Percentiles rank a stretch among this genome's conserved stretches.
Conservation (phyloP, 2,888 invertebrate genomes). For the Hemithea aestivaria region DNA sequence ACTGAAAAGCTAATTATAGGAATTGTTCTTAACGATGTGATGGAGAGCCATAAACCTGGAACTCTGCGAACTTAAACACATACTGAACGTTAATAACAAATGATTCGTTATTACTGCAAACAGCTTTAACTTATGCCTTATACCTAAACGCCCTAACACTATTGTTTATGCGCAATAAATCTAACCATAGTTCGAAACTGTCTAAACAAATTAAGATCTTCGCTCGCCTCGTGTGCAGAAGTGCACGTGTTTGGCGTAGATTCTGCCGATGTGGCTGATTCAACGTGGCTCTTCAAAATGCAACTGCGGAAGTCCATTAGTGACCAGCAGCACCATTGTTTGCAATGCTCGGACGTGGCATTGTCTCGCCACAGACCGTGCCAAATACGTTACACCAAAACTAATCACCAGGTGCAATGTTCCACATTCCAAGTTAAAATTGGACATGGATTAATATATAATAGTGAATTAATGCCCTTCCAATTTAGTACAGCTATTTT, state of each 20-base stretch:
- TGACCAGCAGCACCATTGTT: constrained; percentile 29
- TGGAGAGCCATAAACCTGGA: neutral
- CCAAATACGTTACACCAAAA: constrained; percentile 27
- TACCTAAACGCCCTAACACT: constrained; percentile 8
- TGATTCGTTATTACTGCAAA: constrained; percentile 4
- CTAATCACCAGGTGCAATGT: constrained; percentile 21
- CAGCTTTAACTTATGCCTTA: constrained; percentile 7
- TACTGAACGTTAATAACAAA: too few relatives aligned
- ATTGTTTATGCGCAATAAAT: constrained; percentile 25
- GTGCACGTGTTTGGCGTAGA: constrained; percentile 32
- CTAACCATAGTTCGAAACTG: constrained; percentile 27
- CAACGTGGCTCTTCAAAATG: constrained; percentile 41
- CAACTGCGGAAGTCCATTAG: constrained; percentile 39
- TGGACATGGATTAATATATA: constrained; percentile 20
- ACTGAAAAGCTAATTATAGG: too few relatives aligned
- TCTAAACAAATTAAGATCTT: constrained; percentile 28
- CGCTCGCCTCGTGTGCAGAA: constrained; percentile 27
- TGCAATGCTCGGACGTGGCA: constrained; percentile 28
- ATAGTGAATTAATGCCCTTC: constrained; percentile 9
- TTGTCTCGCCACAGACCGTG: constrained; percentile 35
- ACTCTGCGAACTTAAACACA: too few relatives aligned
- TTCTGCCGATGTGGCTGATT: constrained; percentile 30
- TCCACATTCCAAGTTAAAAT: constrained; percentile 19
- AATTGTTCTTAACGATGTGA: too few relatives aligned
- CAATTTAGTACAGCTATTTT: constrained; percentile 10